A percentile compares a stretch with the other conserved stretches of the same genome.
These are phyloP conservation scores for Laticauda laticaudata DNA, from an alignment of 2,113 vertebrate genomes.

Conservation along the genomic window DNA sequence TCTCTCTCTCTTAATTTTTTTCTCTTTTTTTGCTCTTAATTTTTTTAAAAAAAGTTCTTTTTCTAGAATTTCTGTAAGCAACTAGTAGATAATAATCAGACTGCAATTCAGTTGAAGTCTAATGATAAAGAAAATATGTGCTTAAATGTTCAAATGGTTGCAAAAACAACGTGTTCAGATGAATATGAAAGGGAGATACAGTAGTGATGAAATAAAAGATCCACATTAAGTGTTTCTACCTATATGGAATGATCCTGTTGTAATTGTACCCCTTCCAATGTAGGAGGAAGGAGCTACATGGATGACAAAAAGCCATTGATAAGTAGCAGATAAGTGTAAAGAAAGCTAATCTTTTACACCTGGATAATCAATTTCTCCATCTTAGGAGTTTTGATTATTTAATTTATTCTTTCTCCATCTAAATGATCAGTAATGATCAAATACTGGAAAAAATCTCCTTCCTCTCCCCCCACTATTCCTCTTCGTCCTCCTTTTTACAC, in stretches of 20 bases:
- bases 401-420: background rate
- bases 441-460: background rate
- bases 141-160: background rate
- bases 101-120: background rate
- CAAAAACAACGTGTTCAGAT: background rate
- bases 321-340: background rate
- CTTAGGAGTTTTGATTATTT: background rate
- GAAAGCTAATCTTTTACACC: background rate
- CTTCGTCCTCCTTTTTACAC: background rate
- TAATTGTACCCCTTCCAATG: background rate
- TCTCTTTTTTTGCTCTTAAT: background rate
- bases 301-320: background rate
- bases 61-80: background rate
- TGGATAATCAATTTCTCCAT: background rate
- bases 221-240: background rate
- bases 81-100: background rate
- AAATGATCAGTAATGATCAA: background rate
- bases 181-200: background rate
- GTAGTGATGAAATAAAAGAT: background rate
- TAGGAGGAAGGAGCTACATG: background rate
- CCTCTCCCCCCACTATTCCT: no score
- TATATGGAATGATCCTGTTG: background rate
- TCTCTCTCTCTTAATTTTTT: no score
- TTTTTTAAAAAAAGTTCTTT: constrained; percentile 1
- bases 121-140: background rate